Percentiles rank a stretch among this genome's conserved stretches.
phyloP scores from a whole-genome alignment of 2,113 vertebrate genomes.

The Perccottus glenii region DNA sequence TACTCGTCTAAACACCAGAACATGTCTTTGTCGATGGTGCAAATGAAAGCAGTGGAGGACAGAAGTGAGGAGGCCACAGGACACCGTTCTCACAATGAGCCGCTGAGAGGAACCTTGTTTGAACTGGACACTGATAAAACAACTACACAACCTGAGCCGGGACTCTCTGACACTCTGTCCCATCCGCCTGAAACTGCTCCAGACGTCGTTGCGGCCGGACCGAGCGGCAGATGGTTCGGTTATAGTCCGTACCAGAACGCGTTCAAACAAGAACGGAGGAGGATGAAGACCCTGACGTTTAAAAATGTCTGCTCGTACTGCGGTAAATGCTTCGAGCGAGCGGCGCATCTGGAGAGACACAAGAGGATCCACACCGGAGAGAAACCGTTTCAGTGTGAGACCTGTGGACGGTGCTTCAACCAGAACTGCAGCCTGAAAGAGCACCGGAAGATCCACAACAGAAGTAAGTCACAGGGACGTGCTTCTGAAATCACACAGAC shows the following conservation, averaged over 20 bases:
- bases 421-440: constrained; percentile 75
- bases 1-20: background rate
- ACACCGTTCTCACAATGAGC: background rate
- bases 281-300: constrained; percentile 57
- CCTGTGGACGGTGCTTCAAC: constrained; percentile 67
- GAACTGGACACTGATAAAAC: background rate
- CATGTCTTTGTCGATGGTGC: constrained; percentile 16
- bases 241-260: constrained; percentile 29
- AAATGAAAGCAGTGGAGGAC: constrained; percentile 50
- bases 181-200: background rate
- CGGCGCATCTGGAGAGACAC: constrained; percentile 68
- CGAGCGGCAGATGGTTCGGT: constrained; percentile 29
- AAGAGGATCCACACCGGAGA: constrained; percentile 73
- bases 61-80: background rate
- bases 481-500: no score
- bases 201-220: background rate
- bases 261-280: constrained; percentile 40
- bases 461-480: constrained; percentile 43
- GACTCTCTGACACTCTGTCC: background rate
- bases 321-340: constrained; percentile 65
- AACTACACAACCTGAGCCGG: background rate
- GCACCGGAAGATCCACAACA: constrained; percentile 71
- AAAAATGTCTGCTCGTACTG: constrained; percentile 69
- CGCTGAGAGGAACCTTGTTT: background rate
- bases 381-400: constrained; percentile 70